These are phyloP conservation scores for Solenopsis fugax DNA, from an alignment of 1,140 invertebrate genomes.

Conservation along the genomic window DNA sequence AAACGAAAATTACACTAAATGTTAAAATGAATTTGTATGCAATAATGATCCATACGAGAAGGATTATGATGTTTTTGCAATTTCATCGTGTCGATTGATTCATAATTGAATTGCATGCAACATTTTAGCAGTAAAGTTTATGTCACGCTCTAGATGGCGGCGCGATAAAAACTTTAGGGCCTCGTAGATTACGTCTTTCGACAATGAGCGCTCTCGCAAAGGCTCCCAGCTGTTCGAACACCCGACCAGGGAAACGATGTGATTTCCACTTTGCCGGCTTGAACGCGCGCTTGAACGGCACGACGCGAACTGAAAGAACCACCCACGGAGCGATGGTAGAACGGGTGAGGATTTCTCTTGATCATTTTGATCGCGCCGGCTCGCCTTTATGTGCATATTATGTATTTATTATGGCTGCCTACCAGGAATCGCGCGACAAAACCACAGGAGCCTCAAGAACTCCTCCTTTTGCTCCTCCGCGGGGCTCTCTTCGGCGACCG, in stretches of 20 bases:
- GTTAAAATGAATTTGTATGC: background rate
- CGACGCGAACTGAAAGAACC: constrained; percentile 57
- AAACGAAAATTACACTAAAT: background rate
- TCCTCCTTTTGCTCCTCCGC: constrained; percentile 77
- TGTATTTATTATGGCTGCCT: constrained; percentile 85
- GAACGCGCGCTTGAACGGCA: background rate
- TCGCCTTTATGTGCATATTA: constrained; percentile 86
- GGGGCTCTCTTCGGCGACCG: constrained; percentile 57
- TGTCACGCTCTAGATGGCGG: constrained; percentile 3
- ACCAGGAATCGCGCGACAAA: constrained; percentile 84
- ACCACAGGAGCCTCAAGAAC: constrained; percentile 77
- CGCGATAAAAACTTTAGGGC: constrained; percentile 46
- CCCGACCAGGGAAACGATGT: constrained; percentile 55
- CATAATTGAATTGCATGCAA: constrained; percentile 31
- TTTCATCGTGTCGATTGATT: constrained; percentile 7
- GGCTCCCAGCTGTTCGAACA: constrained; percentile 22
- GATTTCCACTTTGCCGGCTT: constrained; percentile 63
- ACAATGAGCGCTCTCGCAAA: constrained; percentile 30
- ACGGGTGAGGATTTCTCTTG: constrained; percentile 78
- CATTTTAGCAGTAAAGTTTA: constrained; percentile 30
- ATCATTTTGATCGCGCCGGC: constrained; percentile 84
- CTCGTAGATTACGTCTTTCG: constrained; percentile 45
- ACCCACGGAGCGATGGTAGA: constrained; percentile 76
- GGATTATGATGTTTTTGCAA: background rate
- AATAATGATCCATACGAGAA: background rate